phyloP scores from a whole-genome alignment of 2,113 vertebrate species.

The Strix uralensis region DNA sequence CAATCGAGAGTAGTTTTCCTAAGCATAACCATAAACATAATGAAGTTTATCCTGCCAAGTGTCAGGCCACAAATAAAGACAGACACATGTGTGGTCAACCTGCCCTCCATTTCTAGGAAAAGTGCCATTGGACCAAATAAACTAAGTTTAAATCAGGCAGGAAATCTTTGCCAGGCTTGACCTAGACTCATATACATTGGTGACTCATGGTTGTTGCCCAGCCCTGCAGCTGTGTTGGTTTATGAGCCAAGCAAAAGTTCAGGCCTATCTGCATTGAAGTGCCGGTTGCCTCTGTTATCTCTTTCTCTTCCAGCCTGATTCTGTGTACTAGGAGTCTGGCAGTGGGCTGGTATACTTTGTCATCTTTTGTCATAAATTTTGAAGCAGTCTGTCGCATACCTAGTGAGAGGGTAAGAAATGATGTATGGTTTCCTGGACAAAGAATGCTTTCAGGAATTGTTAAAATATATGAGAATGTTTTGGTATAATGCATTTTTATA shows the following conservation, averaged over 20 bases:
- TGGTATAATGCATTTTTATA: neutral
- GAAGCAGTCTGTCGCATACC: neutral
- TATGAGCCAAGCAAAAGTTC: neutral
- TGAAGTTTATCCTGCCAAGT: constrained; percentile 46
- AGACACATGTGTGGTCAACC: constrained; percentile 26
- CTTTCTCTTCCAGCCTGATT: neutral
- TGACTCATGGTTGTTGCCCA: neutral
- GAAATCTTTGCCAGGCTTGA: constrained; percentile 34
- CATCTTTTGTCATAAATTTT: neutral
- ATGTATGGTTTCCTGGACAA: neutral
- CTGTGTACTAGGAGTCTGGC: neutral
- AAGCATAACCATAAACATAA: constrained; percentile 39
- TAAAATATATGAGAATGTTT: neutral
- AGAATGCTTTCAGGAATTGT: neutral
- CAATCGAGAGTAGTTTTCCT: constrained; percentile 37
- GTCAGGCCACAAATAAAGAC: constrained; percentile 34
- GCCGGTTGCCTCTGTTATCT: neutral
- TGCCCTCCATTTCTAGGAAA: neutral
- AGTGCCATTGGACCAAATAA: neutral
- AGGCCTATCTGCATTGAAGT: neutral
- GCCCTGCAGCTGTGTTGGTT: neutral
- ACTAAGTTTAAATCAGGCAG: neutral
- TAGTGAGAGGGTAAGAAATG: neutral
- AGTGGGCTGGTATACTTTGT: neutral
- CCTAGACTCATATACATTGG: neutral